Conservation (phyloP, 2,888 invertebrate species). For the Agrilus mali region DNA sequence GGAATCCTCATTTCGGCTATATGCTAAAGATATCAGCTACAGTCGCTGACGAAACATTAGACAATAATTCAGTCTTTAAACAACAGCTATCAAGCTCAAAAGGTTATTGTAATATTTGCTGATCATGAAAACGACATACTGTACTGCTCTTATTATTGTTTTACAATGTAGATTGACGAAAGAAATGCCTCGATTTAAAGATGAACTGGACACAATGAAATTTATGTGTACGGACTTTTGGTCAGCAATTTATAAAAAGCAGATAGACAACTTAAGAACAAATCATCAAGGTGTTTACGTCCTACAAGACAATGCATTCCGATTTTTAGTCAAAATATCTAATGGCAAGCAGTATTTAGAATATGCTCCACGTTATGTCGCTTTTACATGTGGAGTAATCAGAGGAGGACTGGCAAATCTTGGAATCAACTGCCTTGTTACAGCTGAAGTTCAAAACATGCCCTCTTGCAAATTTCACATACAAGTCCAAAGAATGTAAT, state of each 20-base stretch:
- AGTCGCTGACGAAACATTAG: too few relatives aligned
- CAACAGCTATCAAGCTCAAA: too few relatives aligned
- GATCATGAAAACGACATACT: too few relatives aligned
- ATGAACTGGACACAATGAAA: constrained; percentile 95
- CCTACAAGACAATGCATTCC: constrained; percentile 88
- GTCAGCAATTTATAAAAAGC: constrained; percentile 95
- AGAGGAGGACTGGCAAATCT: constrained; percentile 91
- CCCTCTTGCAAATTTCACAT: constrained; percentile 89
- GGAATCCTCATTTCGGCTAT: too few relatives aligned
- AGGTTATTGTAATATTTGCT: too few relatives aligned
- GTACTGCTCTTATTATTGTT: too few relatives aligned
- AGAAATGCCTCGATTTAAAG: constrained; percentile 88
- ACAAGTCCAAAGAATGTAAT: constrained; percentile 63
- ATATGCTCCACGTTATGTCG: constrained; percentile 81
- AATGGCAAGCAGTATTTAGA: constrained; percentile 84
- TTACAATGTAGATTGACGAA: constrained; percentile 53
- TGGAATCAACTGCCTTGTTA: constrained; percentile 86
- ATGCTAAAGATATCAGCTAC: too few relatives aligned
- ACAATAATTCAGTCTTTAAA: too few relatives aligned
- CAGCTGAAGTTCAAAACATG: constrained; percentile 86
- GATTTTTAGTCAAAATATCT: constrained; percentile 79
- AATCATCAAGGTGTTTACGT: constrained; percentile 99
- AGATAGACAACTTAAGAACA: constrained; percentile 93
- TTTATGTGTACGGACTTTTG: constrained; percentile 99
- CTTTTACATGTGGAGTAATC: constrained; percentile 92